Evolutionary conservation across 2,113 vertebrate species (phyloP).

Genomic region (Hemiscyllium ocellatum): DNA sequence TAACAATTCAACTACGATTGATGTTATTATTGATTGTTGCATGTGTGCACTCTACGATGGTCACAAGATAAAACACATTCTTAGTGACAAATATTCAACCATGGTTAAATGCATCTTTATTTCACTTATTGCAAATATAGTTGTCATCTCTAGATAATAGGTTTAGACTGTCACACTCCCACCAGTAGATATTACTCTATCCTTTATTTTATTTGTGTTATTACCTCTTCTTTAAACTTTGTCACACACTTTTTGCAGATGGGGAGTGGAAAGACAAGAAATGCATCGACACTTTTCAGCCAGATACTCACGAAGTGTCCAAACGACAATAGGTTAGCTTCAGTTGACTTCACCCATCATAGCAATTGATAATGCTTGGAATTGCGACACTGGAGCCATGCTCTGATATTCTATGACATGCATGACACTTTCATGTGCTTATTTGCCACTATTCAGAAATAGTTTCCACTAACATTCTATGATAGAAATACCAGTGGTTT

Average conservation of each 20-base stretch:
- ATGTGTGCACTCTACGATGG: not conserved
- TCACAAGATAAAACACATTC: slow-evolving; percentile 3
- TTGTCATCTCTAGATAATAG: not conserved
- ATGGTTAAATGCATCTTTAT: not conserved
- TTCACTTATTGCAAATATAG: not conserved
- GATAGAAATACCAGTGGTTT: not conserved
- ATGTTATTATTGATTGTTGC: too few relatives aligned
- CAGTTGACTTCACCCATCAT: not conserved
- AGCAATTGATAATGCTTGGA: not conserved
- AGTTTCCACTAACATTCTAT: not conserved
- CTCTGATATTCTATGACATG: not conserved
- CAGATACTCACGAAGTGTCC: not conserved
- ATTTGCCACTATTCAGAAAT: not conserved
- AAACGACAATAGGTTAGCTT: not conserved
- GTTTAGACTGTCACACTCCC: not conserved
- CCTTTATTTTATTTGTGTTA: not conserved
- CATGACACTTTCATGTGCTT: not conserved
- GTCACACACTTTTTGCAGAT: not conserved
- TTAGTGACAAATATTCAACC: not conserved
- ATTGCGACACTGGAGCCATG: not conserved
- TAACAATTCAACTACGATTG: not conserved
- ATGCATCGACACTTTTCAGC: not conserved
- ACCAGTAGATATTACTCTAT: not conserved
- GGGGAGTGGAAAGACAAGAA: not conserved
- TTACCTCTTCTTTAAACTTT: not conserved